Base-by-base conservation (phyloP, 2,797 vertebrate genomes). In the Coendou prehensilis region DNA sequence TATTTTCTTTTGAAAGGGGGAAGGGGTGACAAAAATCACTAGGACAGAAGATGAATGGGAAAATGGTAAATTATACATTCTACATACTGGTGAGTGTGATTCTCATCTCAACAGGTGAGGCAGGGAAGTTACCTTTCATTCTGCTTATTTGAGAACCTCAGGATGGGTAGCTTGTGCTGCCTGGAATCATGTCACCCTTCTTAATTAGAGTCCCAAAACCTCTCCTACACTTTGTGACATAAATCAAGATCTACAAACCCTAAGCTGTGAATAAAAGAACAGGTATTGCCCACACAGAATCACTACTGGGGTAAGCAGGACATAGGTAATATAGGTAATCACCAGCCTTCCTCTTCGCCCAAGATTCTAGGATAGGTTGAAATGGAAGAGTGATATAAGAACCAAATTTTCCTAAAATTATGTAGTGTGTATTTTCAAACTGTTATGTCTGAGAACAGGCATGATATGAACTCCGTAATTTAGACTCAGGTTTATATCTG, bases 371-470 rank as follows among this genome's bases (percentile, higher is more conserved):
- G 23, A 76, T 37, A 84, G 88, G 63, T 14, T 94, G 88, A 50
- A 37, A 47, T 33, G 22, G 23, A 81, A 93, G 9, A 79, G 4
- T 28, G 82, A 76, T 78, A 23, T 52, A 57, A 91, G 88, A 96
- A 94, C 76, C 93, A 57, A n/a, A 20, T 94, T 93, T 97, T 95
- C 45, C 61, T 96, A 93, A 67, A 83, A 90, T 93, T 26, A 84
- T 86, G 0, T 97, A 80, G 93, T 76, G 87, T 73, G 84, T 95
- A 93, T 94, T 98, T 90, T 86, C 80, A 97, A 97, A 87, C 95
- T 97, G 81, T 94, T 97, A 86, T 96, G 88, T 97, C 95, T 98
- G 89, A 96, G 97, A 97, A 97, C 22, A 54, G 33, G 18, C 95
- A 22, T 94, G 97, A 94, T 90, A 93, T 54, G 64, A 98, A 94